Conservation (phyloP, 2,797 vertebrate genomes). For the Onychomys arenicola region DNA sequence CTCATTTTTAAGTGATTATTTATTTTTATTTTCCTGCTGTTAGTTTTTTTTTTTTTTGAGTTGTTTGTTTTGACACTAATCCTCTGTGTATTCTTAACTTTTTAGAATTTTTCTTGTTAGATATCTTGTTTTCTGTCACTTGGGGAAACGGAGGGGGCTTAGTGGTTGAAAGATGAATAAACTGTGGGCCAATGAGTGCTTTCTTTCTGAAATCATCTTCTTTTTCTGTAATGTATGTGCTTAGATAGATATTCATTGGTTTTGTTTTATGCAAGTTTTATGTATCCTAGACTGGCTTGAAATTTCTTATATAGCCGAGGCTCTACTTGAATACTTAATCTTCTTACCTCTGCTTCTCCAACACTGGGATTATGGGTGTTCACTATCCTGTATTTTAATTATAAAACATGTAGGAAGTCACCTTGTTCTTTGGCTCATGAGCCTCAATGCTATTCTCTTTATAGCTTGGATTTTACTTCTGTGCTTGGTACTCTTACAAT, state of each 20-base stretch:
- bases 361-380: not conserved
- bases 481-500: not conserved
- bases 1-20: not conserved
- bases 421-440: not conserved
- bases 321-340: not conserved
- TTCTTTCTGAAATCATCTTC: slow-evolving; percentile 8
- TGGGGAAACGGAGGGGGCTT: not conserved
- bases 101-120: not conserved
- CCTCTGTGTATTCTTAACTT: not conserved
- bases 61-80: not conserved
- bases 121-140: not conserved
- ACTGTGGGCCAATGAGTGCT: not conserved
- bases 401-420: slow-evolving; percentile 10
- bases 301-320: not conserved
- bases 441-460: not conserved
- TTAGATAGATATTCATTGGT: not conserved
- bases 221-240: not conserved
- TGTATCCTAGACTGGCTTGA: not conserved
- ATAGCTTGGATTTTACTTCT: slow-evolving; percentile 40
- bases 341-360: not conserved
- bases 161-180: not conserved
- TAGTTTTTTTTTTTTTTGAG: slow-evolving; percentile 1
- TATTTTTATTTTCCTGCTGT: not conserved
- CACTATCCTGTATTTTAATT: not conserved
- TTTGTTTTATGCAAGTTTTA: not conserved